Evolutionary conservation across 2,888 invertebrate genomes (phyloP).

Genomic region (Drosophila mayaguana): DNA sequence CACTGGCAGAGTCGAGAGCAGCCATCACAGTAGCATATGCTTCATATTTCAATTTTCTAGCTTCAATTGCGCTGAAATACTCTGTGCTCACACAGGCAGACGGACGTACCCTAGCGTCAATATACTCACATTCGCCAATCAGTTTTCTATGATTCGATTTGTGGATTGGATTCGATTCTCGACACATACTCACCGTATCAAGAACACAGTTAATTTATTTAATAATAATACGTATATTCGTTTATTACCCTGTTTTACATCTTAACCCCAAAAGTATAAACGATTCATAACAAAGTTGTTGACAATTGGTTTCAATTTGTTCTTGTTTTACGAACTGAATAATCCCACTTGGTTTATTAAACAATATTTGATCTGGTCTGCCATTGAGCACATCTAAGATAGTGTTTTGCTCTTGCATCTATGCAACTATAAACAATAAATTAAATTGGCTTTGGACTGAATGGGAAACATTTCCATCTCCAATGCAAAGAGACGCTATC

Average conservation of each 20-base stretch:
- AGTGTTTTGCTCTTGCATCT: conserved; percentile 16
- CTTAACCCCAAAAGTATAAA: conserved; percentile 50
- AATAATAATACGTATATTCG: conserved; percentile 68
- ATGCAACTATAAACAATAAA: conserved; percentile 25
- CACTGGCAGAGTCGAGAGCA: not conserved
- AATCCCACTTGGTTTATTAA: conserved; percentile 44
- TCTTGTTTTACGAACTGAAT: conserved; percentile 21
- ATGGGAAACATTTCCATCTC: conserved; percentile 38
- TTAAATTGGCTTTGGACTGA: conserved; percentile 27
- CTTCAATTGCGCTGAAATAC: not conserved
- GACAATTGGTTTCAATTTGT: conserved; percentile 44
- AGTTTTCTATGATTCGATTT: not conserved
- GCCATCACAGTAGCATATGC: not conserved
- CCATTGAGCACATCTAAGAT: conserved; percentile 21
- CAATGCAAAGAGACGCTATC: conserved; percentile 39
- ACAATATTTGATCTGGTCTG: conserved; percentile 39
- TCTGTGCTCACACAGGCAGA: not conserved
- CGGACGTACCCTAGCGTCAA: not conserved
- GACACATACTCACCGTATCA: conserved; percentile 25
- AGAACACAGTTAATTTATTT: conserved; percentile 31
- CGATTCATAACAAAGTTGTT: conserved; percentile 47
- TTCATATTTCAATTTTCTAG: conserved; percentile 5
- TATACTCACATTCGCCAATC: not conserved
- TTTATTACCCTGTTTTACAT: conserved; percentile 72
- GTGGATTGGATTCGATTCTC: not conserved